Conservation (phyloP, 2,888 invertebrate species). For the Mamestra brassicae region DNA sequence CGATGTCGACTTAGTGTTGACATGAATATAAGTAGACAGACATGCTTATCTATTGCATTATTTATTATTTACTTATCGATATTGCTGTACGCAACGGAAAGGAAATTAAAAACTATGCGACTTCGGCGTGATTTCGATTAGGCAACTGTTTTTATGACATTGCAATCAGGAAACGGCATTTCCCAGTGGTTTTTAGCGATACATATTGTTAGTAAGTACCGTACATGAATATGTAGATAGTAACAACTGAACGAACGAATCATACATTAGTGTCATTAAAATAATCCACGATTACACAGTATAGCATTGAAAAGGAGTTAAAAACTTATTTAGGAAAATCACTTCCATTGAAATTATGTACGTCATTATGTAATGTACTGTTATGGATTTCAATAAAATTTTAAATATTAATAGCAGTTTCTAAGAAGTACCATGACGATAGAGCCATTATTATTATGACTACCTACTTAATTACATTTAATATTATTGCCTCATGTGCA, state of each 20-base stretch:
- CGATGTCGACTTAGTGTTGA: conserved; percentile 28
- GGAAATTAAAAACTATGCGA: conserved; percentile 33
- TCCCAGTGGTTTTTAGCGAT: conserved; percentile 21
- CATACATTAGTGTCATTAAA: conserved; percentile 3
- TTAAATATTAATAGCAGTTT: background rate
- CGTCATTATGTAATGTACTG: background rate
- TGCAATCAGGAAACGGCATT: conserved; percentile 43
- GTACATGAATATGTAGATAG: conserved; percentile 29
- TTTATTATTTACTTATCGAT: conserved; percentile 42
- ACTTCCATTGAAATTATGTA: conserved; percentile 8
- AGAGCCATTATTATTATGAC: conserved; percentile 8
- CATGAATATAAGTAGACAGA: conserved; percentile 42
- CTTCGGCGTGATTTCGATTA: conserved; percentile 31
- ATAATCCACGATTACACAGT: conserved; percentile 29
- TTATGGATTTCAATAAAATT: conserved; percentile 1
- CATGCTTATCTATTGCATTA: conserved; percentile 37
- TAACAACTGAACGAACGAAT: background rate
- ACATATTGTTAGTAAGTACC: conserved; percentile 23
- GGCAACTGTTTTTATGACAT: conserved; percentile 41
- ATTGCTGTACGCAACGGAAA: conserved; percentile 21
- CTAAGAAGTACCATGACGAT: background rate
- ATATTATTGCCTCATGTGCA: background rate
- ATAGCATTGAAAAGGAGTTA: conserved; percentile 8
- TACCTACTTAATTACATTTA: background rate
- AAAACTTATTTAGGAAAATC: conserved; percentile 20